phyloP scores from a whole-genome alignment of 2,888 invertebrate species.

The Drosophila meridiana region DNA sequence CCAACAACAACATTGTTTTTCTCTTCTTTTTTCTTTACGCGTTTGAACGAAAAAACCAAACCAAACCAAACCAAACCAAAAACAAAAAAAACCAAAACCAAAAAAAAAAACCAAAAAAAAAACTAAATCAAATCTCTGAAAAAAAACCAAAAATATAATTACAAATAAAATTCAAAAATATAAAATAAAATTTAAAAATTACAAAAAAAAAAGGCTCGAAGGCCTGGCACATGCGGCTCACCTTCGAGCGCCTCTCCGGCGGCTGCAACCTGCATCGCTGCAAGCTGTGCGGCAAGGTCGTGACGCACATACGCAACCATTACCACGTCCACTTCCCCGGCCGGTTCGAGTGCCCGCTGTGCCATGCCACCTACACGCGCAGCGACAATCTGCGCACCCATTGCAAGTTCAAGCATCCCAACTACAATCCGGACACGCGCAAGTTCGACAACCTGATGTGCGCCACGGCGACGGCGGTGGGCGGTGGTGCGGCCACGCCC shows the following conservation, averaged over 20 bases:
- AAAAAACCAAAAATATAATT: slow-evolving; percentile 20
- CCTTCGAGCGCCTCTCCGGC: slow-evolving; percentile 96
- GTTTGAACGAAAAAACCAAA: slow-evolving; percentile 75
- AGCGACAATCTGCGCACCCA: slow-evolving; percentile 96
- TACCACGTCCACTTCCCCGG: slow-evolving; percentile 97
- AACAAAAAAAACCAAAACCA: slow-evolving; percentile 39
- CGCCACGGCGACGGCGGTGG: slow-evolving; percentile 85
- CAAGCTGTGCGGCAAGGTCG: slow-evolving; percentile 97
- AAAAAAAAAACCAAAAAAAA: slow-evolving; percentile 19
- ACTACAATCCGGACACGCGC: slow-evolving; percentile 93
- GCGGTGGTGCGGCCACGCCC: slow-evolving; percentile 85
- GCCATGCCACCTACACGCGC: slow-evolving; percentile 95
- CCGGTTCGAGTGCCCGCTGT: slow-evolving; percentile 95
- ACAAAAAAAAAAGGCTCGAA: slow-evolving; percentile 88
- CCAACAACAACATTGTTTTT: slow-evolving; percentile 85
- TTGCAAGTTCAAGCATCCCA: slow-evolving; percentile 96
- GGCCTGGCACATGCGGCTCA: slow-evolving; percentile 97
- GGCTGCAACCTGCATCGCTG: slow-evolving; percentile 97
- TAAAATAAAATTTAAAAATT: slow-evolving; percentile 11
- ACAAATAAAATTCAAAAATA: slow-evolving; percentile 38
- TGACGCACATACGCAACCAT: slow-evolving; percentile 97
- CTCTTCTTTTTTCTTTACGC: slow-evolving; percentile 84
- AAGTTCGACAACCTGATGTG: slow-evolving; percentile 91
- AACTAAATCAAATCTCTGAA: slow-evolving; percentile 42
- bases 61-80: slow-evolving; percentile 47